Evolutionary conservation across 2,797 vertebrate species (phyloP).

Genomic region (Gymnopithys bicolor): DNA sequence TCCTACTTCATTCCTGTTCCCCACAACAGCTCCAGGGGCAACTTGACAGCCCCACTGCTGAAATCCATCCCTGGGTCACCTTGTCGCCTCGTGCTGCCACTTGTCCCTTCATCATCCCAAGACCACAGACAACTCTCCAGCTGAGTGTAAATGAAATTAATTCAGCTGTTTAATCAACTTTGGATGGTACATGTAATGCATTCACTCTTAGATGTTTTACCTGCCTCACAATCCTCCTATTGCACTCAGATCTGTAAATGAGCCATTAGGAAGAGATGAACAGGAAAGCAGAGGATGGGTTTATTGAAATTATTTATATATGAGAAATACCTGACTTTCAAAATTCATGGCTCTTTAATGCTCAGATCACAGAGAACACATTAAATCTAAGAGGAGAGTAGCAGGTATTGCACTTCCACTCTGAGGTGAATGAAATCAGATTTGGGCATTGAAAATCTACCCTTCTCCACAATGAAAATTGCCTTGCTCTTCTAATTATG

Average conservation of each 20-base stretch:
- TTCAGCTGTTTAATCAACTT: conserved; percentile 17
- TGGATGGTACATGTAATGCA: not conserved
- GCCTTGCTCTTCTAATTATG: conserved; percentile 61
- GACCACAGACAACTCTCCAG: not conserved
- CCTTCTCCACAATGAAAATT: conserved; percentile 21
- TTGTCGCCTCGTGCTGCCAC: not conserved
- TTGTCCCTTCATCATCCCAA: fast-evolving
- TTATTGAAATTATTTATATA: conserved; percentile 49
- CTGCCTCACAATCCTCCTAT: not conserved
- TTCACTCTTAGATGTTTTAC: not conserved
- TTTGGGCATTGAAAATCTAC: conserved; percentile 27
- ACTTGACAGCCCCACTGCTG: not conserved
- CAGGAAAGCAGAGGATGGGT: not conserved
- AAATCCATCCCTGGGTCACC: fast-evolving
- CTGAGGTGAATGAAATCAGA: conserved; percentile 30
- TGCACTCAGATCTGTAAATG: not conserved
- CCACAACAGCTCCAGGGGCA: not conserved
- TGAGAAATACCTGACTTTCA: conserved; percentile 38
- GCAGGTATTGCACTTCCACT: not conserved
- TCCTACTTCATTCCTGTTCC: not conserved
- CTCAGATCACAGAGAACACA: not conserved
- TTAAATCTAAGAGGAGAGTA: conserved; percentile 14
- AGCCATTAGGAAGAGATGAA: conserved; percentile 7
- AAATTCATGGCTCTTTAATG: conserved; percentile 25
- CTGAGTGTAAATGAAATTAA: not conserved